A percentile compares a stretch with the other conserved stretches of the same genome.
phyloP scores from a whole-genome alignment of 2,888 invertebrate species.

The Lasioglossum morio region DNA sequence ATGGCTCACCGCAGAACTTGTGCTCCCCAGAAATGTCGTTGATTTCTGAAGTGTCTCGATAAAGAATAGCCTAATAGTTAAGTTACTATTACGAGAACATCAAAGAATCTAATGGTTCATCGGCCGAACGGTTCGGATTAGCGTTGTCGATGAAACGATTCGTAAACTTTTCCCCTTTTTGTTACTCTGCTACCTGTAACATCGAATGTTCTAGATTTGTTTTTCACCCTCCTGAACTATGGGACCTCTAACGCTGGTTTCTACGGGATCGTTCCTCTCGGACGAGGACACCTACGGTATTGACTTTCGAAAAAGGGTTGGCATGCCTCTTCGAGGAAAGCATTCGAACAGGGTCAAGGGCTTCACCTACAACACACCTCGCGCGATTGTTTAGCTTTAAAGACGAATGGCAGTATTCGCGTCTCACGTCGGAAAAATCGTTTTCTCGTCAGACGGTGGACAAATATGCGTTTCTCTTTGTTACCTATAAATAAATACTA shows the following conservation, averaged over 20 bases:
- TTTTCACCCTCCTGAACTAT: background rate
- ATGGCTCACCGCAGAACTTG: slow-evolving; percentile 51
- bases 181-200: background rate
- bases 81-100: slow-evolving; percentile 54
- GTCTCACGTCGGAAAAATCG: slow-evolving; percentile 26
- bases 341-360: slow-evolving; percentile 20
- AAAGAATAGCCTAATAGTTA: slow-evolving; percentile 45
- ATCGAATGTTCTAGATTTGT: background rate
- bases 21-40: slow-evolving; percentile 54
- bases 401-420: slow-evolving; percentile 66
- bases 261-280: slow-evolving; percentile 5
- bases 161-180: slow-evolving; percentile 29
- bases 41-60: slow-evolving; percentile 45
- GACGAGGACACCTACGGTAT: slow-evolving; percentile 32
- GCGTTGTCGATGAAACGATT: slow-evolving; percentile 25
- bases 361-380: slow-evolving; percentile 19
- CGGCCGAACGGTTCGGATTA: slow-evolving; percentile 38
- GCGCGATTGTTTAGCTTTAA: slow-evolving; percentile 22
- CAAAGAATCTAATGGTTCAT: slow-evolving; percentile 48
- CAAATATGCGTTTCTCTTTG: slow-evolving; percentile 44
- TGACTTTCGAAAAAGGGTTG: slow-evolving; percentile 49
- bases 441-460: slow-evolving; percentile 37
- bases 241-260: slow-evolving; percentile 19
- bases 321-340: slow-evolving; percentile 36
- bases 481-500: slow-evolving; percentile 82